Evolutionary conservation across 2,113 vertebrate species (phyloP).

Genomic region (Limnothrissa miodon): DNA sequence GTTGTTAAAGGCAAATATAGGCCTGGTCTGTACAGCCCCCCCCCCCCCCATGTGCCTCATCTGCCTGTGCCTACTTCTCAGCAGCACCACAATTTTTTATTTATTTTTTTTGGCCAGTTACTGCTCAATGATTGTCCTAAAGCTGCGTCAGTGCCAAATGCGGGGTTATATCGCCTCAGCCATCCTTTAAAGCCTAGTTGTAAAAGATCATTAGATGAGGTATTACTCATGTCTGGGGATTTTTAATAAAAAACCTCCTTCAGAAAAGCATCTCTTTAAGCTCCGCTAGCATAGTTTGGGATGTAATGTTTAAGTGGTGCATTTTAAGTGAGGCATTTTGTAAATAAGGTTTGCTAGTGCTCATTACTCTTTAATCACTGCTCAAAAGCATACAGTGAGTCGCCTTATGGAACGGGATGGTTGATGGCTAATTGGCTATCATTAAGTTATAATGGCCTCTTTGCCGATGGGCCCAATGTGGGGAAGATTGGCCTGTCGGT

Average conservation of each 20-base stretch:
- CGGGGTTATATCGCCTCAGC: neutral
- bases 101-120: no score
- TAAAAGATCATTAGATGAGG: neutral
- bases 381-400: neutral
- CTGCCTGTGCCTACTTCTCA: neutral
- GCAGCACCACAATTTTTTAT: neutral
- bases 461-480: no score
- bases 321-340: neutral
- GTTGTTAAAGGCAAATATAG: neutral
- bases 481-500: no score
- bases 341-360: neutral
- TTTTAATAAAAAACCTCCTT: neutral
- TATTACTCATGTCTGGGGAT: neutral
- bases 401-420: neutral
- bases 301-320: neutral
- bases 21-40: neutral
- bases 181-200: neutral
- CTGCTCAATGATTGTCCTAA: neutral
- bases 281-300: neutral
- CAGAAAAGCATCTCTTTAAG: neutral
- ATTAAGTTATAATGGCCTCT: slow-evolving; percentile 2
- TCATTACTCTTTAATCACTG: neutral
- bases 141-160: neutral
- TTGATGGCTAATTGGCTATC: slow-evolving; percentile 10
- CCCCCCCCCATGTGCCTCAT: neutral